phyloP scores from a whole-genome alignment of 2,113 vertebrate genomes.

The Rhea americana region DNA sequence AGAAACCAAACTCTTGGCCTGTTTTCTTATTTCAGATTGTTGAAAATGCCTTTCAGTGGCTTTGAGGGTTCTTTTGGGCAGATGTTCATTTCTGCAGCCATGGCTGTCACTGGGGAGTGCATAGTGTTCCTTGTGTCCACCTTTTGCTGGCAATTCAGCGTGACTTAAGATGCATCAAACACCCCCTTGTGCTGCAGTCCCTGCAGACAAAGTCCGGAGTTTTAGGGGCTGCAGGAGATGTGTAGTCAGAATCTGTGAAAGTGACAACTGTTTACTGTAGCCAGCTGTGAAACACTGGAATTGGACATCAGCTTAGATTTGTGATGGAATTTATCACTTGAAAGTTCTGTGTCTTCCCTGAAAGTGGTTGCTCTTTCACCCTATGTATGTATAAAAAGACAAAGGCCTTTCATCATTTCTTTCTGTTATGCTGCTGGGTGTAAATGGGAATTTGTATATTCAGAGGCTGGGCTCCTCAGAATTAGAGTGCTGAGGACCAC shows the following conservation, averaged over 20 bases:
- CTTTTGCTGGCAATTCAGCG: accelerated
- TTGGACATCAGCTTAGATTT: accelerated
- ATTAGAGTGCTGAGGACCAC: accelerated
- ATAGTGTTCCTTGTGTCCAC: background rate
- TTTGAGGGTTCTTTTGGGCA: background rate
- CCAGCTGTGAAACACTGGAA: accelerated
- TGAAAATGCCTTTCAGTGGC: background rate
- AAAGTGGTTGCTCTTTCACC: background rate
- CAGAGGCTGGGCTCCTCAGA: background rate
- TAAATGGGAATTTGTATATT: accelerated
- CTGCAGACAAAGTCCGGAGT: no score
- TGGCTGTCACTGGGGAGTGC: accelerated
- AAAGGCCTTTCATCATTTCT: no score
- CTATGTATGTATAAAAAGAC: accelerated
- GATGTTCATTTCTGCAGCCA: accelerated
- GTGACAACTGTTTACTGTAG: accelerated
- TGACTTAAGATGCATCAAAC: background rate
- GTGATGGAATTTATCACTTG: background rate
- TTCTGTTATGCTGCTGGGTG: accelerated
- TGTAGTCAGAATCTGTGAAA: background rate
- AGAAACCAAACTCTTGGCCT: background rate
- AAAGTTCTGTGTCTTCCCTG: background rate
- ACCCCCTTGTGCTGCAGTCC: accelerated
- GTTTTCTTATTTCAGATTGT: background rate
- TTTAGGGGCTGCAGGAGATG: no score